Percentiles rank a stretch among this genome's conserved stretches.
Conservation (phyloP, 2,797 vertebrate species). For the Helostoma temminkii region DNA sequence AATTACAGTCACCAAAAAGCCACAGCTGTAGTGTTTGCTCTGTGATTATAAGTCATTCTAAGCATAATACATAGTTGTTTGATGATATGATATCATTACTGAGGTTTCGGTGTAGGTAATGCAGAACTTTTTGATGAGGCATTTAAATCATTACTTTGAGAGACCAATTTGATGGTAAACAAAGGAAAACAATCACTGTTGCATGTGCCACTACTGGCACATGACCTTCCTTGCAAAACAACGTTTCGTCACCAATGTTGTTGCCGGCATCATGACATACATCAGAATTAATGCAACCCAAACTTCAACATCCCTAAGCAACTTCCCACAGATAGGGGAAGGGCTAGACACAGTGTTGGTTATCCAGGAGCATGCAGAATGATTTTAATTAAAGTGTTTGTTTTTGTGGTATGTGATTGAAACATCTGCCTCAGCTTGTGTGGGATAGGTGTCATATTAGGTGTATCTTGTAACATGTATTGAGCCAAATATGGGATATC, state of each 20-base stretch:
- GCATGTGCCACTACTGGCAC: conserved; percentile 10
- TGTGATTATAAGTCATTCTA: conserved; percentile 60
- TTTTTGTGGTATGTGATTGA: conserved; percentile 12
- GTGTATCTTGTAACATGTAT: background rate
- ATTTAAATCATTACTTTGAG: conserved; percentile 24
- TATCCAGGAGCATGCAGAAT: conserved; percentile 7
- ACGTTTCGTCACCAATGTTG: background rate
- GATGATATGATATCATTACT: conserved; percentile 60
- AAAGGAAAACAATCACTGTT: conserved; percentile 13
- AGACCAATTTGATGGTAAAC: conserved; percentile 17
- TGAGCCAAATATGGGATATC: background rate
- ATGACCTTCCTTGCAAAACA: background rate
- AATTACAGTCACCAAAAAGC: conserved; percentile 52
- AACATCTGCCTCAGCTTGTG: background rate
- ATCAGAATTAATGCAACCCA: background rate
- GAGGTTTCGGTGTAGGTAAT: conserved; percentile 40
- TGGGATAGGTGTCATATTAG: background rate
- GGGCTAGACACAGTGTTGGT: conserved; percentile 1
- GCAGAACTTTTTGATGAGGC: conserved; percentile 8
- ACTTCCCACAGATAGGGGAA: conserved; percentile 11
- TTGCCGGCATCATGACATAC: conserved; percentile 7
- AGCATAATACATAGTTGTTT: conserved; percentile 58
- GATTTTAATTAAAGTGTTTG: conserved; percentile 16
- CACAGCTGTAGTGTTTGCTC: conserved; percentile 54
- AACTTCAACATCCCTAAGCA: background rate